Conservation (phyloP, 2,797 vertebrate genomes). For the Mareca penelope region DNA sequence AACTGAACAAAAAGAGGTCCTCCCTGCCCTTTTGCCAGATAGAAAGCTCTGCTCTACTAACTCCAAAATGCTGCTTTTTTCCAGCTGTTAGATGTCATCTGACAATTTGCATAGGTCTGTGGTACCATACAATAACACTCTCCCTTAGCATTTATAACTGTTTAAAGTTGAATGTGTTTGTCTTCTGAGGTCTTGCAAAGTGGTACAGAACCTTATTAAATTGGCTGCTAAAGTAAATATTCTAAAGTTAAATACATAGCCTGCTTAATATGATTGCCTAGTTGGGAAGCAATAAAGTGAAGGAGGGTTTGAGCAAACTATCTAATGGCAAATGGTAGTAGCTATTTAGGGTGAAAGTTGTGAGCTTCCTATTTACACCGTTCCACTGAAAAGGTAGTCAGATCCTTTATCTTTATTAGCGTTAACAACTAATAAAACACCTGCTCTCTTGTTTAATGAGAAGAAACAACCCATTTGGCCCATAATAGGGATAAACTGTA, state of each 20-base stretch:
- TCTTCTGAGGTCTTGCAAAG: neutral
- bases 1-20: neutral
- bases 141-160: neutral
- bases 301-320: neutral
- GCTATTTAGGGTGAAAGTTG: neutral
- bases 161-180: neutral
- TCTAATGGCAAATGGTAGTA: neutral
- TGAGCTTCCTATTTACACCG: neutral
- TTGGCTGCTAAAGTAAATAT: neutral
- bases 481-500: neutral
- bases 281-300: neutral
- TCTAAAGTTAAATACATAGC: neutral
- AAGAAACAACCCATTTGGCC: neutral
- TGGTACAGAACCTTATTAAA: neutral
- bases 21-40: neutral
- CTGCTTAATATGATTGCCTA: neutral
- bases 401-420: neutral
- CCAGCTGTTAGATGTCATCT: neutral
- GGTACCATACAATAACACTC: neutral
- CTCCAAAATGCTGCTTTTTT: neutral
- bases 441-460: neutral
- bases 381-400: neutral
- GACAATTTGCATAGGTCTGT: neutral
- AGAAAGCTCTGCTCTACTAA: neutral
- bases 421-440: neutral